Evolutionary conservation across 2,888 invertebrate genomes (phyloP).

Genomic region (Pyrocoelia pectoralis): DNA sequence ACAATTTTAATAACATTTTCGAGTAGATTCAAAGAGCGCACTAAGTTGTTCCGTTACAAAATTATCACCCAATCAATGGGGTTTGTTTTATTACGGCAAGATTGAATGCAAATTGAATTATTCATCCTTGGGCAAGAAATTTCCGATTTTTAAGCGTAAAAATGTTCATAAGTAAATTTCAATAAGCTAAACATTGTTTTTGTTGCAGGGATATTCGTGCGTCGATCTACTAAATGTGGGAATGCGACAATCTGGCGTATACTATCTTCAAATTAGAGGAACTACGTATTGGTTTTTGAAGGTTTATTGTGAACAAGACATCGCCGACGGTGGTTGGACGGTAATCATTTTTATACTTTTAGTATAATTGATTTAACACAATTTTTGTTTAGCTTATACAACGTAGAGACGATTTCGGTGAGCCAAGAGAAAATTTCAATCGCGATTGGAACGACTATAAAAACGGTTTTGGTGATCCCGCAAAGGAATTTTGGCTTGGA

Average conservation of each 20-base stretch:
- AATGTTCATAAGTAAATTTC: too few relatives aligned
- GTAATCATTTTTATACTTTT: conserved; percentile 64
- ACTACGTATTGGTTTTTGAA: conserved; percentile 94
- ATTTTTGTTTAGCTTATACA: conserved; percentile 79
- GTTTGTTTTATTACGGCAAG: too few relatives aligned
- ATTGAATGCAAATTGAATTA: too few relatives aligned
- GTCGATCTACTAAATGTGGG: conserved; percentile 86
- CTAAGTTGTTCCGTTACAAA: too few relatives aligned
- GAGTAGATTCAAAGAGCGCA: too few relatives aligned
- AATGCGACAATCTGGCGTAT: conserved; percentile 87
- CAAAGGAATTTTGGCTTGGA: conserved; percentile 91
- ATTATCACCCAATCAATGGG: too few relatives aligned
- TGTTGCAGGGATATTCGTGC: conserved; percentile 84
- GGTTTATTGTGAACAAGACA: conserved; percentile 89
- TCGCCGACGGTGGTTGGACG: conserved; percentile 93
- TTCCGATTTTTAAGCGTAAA: too few relatives aligned
- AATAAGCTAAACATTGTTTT: conserved; percentile 35
- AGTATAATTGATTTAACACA: conserved; percentile 13
- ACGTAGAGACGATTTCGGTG: conserved; percentile 86
- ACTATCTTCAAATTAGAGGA: conserved; percentile 88
- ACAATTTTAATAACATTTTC: too few relatives aligned
- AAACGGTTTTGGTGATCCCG: conserved; percentile 91
- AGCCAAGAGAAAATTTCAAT: conserved; percentile 89
- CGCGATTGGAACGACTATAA: conserved; percentile 93
- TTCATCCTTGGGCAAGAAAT: too few relatives aligned